A percentile compares a stretch with the other conserved stretches of the same genome.
phyloP scores from a whole-genome alignment of 2,113 vertebrate species.

The Motacilla alba region DNA sequence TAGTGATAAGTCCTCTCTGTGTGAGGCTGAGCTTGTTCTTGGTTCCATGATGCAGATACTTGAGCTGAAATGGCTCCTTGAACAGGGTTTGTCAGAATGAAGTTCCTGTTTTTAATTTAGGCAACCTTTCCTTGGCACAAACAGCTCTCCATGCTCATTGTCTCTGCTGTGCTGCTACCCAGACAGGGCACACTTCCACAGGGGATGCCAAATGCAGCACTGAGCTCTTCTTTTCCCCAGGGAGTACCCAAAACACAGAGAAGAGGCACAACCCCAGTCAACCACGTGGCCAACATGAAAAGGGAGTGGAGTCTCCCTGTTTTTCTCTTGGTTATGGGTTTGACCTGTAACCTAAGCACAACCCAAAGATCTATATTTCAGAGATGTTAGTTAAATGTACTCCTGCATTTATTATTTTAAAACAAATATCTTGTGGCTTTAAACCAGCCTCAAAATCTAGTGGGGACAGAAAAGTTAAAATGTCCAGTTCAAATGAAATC shows the following conservation, averaged over 20 bases:
- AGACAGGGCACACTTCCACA: not conserved
- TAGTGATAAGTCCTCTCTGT: not conserved
- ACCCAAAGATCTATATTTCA: not conserved
- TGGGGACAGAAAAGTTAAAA: not conserved
- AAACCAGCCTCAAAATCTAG: not conserved
- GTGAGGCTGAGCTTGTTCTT: not conserved
- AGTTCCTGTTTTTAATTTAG: not conserved
- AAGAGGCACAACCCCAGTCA: not conserved
- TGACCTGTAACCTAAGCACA: not conserved
- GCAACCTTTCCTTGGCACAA: not conserved
- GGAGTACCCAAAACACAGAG: not conserved
- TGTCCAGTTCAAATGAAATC: not conserved
- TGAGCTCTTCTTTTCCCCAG: not conserved
- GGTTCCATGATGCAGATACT: not conserved
- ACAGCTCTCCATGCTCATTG: fast-evolving
- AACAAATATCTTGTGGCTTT: not conserved
- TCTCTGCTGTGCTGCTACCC: not conserved
- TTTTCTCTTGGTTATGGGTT: not conserved
- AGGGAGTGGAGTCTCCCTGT: not conserved
- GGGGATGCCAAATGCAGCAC: not conserved
- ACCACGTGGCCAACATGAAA: not conserved
- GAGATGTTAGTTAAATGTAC: not conserved
- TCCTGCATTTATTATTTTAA: not conserved
- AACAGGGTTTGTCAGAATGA: not conserved
- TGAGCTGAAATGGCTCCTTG: not conserved